phyloP scores from a whole-genome alignment of 2,113 vertebrate species.

The Ascaphus truei region DNA sequence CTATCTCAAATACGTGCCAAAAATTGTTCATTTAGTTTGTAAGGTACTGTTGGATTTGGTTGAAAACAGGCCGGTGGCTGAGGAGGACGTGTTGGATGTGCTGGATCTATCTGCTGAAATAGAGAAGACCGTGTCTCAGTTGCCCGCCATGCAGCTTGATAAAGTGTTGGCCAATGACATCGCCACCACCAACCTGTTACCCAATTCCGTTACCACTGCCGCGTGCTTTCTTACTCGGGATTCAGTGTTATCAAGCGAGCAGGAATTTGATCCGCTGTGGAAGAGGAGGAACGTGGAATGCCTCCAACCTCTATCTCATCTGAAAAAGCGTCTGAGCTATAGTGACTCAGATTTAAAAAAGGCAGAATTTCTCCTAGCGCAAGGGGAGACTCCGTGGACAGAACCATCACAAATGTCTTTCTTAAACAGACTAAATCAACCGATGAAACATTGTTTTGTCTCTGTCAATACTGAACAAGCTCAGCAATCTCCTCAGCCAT shows the following conservation, averaged over 20 bases:
- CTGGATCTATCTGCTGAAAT: conserved; percentile 84
- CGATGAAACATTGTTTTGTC: conserved; percentile 38
- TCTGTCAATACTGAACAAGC: not conserved
- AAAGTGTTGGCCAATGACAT: conserved; percentile 76
- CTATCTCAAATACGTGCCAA: conserved; percentile 88
- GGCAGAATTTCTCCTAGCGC: conserved; percentile 57
- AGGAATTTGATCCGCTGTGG: conserved; percentile 72
- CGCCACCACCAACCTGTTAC: conserved; percentile 34
- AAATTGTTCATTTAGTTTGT: conserved; percentile 85
- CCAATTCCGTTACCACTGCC: conserved; percentile 19
- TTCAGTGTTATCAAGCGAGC: conserved; percentile 55
- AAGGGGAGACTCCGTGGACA: conserved; percentile 63
- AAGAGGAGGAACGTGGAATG: conserved; percentile 58
- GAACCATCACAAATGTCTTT: conserved; percentile 54
- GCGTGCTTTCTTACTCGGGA: conserved; percentile 44
- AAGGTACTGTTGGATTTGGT: conserved; percentile 78
- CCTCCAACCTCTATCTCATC: conserved; percentile 58
- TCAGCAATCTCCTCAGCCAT: conserved; percentile 37
- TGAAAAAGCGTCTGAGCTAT: conserved; percentile 76
- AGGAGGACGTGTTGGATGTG: conserved; percentile 63
- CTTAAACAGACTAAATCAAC: conserved; percentile 44
- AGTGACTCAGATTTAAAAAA: conserved; percentile 85
- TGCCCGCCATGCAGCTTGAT: conserved; percentile 69
- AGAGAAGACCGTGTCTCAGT: conserved; percentile 83
- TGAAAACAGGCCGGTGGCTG: conserved; percentile 73